Evolutionary conservation across 2,888 invertebrate genomes (phyloP).

Genomic region (Falcaria lacertinaria): DNA sequence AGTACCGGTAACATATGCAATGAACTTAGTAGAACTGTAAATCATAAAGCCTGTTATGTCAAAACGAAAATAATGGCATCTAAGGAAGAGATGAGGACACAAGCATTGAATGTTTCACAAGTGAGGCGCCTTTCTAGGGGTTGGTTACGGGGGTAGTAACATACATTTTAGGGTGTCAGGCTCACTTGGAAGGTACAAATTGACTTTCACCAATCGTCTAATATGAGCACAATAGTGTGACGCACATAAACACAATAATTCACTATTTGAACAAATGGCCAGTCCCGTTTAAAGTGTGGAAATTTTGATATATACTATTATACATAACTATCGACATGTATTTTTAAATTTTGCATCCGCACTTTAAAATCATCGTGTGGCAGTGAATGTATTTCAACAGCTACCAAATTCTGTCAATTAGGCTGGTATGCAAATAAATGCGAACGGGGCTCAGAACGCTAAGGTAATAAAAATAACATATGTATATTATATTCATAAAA

Average conservation of each 20-base stretch:
- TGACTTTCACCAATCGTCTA: constrained; percentile 64
- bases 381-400: constrained; percentile 44
- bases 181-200: constrained; percentile 68
- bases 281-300: constrained; percentile 54
- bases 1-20: too few relatives aligned
- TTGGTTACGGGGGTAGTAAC: constrained; percentile 43
- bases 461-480: too few relatives aligned
- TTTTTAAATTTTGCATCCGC: constrained; percentile 21
- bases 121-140: constrained; percentile 74
- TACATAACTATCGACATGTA: constrained; percentile 7
- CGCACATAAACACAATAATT: constrained; percentile 76
- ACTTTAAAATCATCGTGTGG: constrained; percentile 27
- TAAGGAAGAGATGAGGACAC: constrained; percentile 28
- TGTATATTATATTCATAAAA: too few relatives aligned
- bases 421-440: background rate
- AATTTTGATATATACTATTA: constrained; percentile 6
- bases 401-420: background rate
- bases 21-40: constrained; percentile 7
- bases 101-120: constrained; percentile 74
- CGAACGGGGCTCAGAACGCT: too few relatives aligned
- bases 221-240: constrained; percentile 75
- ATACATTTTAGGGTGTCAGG: constrained; percentile 51
- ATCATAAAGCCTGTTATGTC: constrained; percentile 24
- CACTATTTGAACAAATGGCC: constrained; percentile 66
- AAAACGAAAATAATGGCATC: constrained; percentile 21